Percentiles rank a stretch among this genome's conserved stretches.
phyloP scores from a whole-genome alignment of 2,113 vertebrate genomes.

The Parus major region DNA sequence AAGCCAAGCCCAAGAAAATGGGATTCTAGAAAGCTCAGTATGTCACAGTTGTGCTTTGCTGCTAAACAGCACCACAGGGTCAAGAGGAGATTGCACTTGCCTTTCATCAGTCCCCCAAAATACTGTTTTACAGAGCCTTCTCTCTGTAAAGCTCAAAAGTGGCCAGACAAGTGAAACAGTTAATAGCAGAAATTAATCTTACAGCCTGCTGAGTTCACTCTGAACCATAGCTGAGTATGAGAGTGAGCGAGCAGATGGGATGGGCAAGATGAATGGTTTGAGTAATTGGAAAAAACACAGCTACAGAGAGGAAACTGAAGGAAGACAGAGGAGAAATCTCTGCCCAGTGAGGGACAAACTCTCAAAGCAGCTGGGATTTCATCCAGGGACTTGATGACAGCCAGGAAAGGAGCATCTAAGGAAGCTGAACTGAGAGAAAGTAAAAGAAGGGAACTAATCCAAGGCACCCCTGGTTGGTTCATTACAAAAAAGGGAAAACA shows the following conservation, averaged over 20 bases:
- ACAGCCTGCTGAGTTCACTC: constrained; percentile 60
- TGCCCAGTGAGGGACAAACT: constrained; percentile 40
- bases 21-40: not conserved
- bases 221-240: constrained; percentile 44
- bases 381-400: constrained; percentile 15
- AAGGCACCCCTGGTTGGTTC: not conserved
- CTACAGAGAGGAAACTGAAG: constrained; percentile 39
- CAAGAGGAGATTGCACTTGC: constrained; percentile 16
- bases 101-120: constrained; percentile 33
- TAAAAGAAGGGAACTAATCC: constrained; percentile 5
- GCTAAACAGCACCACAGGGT: not conserved
- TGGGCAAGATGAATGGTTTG: constrained; percentile 53
- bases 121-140: not conserved
- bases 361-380: constrained; percentile 56
- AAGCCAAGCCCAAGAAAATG: not conserved
- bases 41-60: not conserved
- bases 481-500: not conserved
- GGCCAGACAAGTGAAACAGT: constrained; percentile 55
- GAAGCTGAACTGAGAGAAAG: constrained; percentile 12
- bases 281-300: constrained; percentile 56
- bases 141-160: constrained; percentile 20
- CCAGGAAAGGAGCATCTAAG: constrained; percentile 61
- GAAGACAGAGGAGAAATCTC: constrained; percentile 54
- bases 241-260: constrained; percentile 36
- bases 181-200: constrained; percentile 55